phyloP scores from a whole-genome alignment of 2,113 vertebrate species.

The Zosterops hypoxanthus region DNA sequence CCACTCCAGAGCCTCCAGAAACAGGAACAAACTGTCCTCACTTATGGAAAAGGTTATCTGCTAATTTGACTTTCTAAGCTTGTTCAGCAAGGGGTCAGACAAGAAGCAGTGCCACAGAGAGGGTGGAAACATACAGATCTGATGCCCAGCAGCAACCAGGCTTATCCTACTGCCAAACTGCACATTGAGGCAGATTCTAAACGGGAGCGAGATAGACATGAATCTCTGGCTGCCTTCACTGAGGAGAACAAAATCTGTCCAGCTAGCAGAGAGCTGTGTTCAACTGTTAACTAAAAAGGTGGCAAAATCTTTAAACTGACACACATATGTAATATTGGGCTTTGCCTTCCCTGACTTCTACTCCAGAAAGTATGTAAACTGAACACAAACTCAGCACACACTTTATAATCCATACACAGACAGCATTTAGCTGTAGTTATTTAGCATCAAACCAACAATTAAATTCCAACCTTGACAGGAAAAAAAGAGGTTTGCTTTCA shows the following conservation, averaged over 20 bases:
- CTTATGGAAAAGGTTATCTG: neutral
- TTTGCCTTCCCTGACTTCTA: neutral
- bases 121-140: neutral
- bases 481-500: neutral
- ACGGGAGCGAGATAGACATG: rapidly evolving
- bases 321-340: neutral
- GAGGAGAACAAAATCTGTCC: neutral
- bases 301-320: neutral
- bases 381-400: neutral
- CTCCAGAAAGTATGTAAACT: neutral
- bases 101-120: neutral
- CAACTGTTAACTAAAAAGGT: neutral
- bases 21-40: neutral
- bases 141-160: neutral
- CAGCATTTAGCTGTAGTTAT: neutral
- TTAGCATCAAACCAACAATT: neutral
- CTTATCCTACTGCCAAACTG: neutral
- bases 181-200: neutral
- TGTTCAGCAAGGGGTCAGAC: neutral
- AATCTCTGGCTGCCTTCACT: neutral
- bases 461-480: neutral
- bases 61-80: neutral
- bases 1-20: neutral
- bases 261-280: neutral
- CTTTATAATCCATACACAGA: neutral